Conservation (phyloP, 2,888 invertebrate species). For the Metallyticus violacea region DNA sequence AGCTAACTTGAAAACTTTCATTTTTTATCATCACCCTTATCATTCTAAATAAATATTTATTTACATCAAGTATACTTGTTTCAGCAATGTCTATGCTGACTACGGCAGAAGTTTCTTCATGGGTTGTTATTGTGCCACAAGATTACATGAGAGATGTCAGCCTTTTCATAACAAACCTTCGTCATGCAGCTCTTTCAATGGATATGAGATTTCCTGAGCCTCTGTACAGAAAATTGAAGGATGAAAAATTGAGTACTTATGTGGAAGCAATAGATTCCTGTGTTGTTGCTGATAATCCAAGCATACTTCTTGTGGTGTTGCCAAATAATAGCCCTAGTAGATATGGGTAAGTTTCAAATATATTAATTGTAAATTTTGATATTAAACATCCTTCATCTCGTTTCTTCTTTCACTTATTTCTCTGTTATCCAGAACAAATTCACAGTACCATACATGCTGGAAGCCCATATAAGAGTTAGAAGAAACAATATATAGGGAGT, state of each 20-base stretch:
- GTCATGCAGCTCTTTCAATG: neutral
- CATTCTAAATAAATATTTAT: too few relatives aligned
- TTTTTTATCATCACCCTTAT: too few relatives aligned
- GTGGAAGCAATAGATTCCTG: conserved; percentile 58
- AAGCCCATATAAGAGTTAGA: too few relatives aligned
- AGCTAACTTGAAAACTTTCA: too few relatives aligned
- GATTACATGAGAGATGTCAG: neutral
- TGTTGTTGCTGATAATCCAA: conserved; percentile 56
- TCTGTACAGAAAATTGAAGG: conserved; percentile 43
- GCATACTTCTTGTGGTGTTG: conserved; percentile 65
- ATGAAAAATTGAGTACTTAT: conserved; percentile 61
- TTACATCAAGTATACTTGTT: too few relatives aligned
- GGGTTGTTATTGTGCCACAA: neutral
- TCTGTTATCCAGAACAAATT: too few relatives aligned
- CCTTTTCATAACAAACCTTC: neutral
- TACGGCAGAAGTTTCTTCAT: neutral
- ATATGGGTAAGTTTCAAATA: conserved; percentile 49
- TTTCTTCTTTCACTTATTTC: too few relatives aligned
- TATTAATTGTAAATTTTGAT: neutral
- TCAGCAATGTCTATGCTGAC: neutral
- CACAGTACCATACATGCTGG: too few relatives aligned
- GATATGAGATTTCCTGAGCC: neutral
- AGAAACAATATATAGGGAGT: too few relatives aligned
- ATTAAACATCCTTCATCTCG: neutral
- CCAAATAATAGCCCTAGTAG: conserved; percentile 66